A percentile compares a stretch with the other conserved stretches of the same genome.
phyloP scores from a whole-genome alignment of 2,113 vertebrate genomes.

The Lagopus muta region DNA sequence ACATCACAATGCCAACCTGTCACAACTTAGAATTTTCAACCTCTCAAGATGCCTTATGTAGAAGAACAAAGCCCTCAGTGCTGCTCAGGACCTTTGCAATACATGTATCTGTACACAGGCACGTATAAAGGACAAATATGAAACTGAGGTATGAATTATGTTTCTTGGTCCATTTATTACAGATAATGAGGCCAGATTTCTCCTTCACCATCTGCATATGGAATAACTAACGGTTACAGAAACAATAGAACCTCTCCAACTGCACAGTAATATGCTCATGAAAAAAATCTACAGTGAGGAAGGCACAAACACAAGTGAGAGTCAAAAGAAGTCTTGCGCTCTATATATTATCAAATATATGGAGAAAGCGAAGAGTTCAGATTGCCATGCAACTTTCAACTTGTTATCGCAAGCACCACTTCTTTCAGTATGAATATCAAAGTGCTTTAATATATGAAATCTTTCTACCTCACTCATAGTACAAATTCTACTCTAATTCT shows the following conservation, averaged over 20 bases:
- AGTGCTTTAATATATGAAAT: neutral
- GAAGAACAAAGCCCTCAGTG: neutral
- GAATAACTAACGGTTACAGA: neutral
- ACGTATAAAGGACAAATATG: neutral
- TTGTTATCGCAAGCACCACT: neutral
- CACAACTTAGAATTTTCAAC: neutral
- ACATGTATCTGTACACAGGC: accelerated
- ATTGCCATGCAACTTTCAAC: neutral
- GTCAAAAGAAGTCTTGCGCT: neutral
- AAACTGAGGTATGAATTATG: neutral
- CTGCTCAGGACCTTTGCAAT: neutral
- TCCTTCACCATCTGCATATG: neutral
- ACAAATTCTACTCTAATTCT: neutral
- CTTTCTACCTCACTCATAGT: neutral
- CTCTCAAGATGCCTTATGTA: neutral
- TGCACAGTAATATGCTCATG: neutral
- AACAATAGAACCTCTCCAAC: neutral
- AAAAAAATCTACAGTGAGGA: neutral
- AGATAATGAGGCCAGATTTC: neutral
- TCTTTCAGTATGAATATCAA: neutral
- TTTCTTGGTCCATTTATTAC: neutral
- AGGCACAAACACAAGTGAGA: neutral
- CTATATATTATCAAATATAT: neutral
- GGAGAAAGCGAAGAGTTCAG: neutral
- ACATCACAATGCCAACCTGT: neutral